phyloP scores from a whole-genome alignment of 2,113 vertebrate genomes.

The Dendrocopos noguchii region DNA sequence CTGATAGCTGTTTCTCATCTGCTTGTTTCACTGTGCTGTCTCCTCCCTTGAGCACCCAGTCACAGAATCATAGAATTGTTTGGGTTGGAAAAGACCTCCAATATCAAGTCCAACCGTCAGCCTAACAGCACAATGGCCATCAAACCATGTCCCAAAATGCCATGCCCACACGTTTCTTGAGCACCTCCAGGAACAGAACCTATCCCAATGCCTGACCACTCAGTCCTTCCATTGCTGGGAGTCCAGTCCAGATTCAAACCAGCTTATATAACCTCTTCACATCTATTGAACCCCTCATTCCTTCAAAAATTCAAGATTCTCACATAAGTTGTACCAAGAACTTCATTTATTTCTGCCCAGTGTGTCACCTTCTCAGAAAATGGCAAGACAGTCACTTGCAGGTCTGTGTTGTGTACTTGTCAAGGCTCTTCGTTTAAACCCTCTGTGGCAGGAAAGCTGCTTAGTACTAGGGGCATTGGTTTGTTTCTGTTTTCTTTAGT shows the following conservation, averaged over 20 bases:
- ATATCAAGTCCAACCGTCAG: no score
- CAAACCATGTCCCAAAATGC: no score
- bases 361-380: not conserved
- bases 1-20: not conserved
- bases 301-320: not conserved
- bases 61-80: no score
- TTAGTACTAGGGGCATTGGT: not conserved
- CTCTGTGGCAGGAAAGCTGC: not conserved
- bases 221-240: not conserved
- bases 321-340: not conserved
- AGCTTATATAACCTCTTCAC: not conserved
- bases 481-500: not conserved
- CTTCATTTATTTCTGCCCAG: not conserved
- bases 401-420: not conserved
- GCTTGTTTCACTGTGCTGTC: rapidly evolving
- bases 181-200: no score
- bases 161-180: no score
- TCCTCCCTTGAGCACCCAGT: not conserved
- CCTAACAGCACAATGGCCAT: no score
- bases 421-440: not conserved
- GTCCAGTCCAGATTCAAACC: not conserved
- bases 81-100: no score
- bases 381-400: not conserved
- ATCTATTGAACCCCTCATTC: not conserved
- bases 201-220: no score